A percentile compares a stretch with the other conserved stretches of the same genome.
Evolutionary conservation across 2,797 vertebrate species (phyloP).

Genomic region (Smutsia temminckii): DNA sequence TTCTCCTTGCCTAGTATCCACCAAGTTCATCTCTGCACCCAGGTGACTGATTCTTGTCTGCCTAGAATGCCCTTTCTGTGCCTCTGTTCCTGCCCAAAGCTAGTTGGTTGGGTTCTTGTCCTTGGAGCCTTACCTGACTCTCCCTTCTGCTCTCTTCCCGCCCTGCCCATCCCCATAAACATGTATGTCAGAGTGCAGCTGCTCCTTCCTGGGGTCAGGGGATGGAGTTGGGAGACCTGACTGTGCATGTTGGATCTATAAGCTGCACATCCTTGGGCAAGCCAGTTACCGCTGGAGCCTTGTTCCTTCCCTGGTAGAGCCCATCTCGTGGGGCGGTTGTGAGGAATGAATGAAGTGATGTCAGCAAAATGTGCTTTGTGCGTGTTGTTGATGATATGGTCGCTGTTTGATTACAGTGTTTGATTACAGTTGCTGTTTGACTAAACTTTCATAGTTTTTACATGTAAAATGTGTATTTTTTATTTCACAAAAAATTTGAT

Average conservation of each 20-base stretch:
- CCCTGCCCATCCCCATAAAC: neutral
- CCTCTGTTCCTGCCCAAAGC: neutral
- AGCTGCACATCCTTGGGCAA: too few relatives aligned
- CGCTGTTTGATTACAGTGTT: neutral
- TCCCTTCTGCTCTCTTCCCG: neutral
- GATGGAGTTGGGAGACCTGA: neutral
- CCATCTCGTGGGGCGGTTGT: too few relatives aligned
- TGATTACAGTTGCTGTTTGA: neutral
- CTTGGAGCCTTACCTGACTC: neutral
- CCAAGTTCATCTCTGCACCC: neutral
- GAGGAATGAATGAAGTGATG: neutral
- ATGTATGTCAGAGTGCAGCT: neutral
- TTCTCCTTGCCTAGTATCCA: neutral
- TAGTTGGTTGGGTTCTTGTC: neutral
- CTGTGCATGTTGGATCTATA: neutral
- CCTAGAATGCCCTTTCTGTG: neutral
- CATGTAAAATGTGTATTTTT: neutral
- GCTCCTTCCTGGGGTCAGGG: neutral
- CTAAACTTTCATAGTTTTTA: neutral
- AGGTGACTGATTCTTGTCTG: neutral
- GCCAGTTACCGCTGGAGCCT: neutral
- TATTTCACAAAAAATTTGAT: neutral
- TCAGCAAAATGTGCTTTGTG: neutral
- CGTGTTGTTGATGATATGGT: neutral
- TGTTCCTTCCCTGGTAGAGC: neutral